Percentiles rank a stretch among this genome's conserved stretches.
phyloP scores from a whole-genome alignment of 2,797 vertebrate genomes.

The Peromyscus aztecus region DNA sequence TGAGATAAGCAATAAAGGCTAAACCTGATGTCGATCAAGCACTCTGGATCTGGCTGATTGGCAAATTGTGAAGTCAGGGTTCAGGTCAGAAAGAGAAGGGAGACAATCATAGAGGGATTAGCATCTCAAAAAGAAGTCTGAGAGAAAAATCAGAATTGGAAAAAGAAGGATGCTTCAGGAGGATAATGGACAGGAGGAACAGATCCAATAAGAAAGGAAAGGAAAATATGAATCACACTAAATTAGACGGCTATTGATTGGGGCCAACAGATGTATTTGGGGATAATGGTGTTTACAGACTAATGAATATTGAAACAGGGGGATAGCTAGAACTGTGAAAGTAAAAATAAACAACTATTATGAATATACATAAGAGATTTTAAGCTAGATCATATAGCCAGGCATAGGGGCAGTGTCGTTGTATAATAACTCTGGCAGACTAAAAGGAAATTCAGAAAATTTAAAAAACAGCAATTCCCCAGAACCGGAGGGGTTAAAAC shows the following conservation, averaged over 20 bases:
- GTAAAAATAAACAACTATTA: background rate
- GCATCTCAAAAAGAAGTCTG: conserved; percentile 61
- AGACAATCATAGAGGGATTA: conserved; percentile 69
- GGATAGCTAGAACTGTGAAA: background rate
- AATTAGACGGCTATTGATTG: background rate
- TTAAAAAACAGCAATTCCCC: background rate
- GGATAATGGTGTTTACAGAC: background rate
- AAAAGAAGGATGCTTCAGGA: conserved; percentile 8
- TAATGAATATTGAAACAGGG: background rate
- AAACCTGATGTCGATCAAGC: conserved; percentile 5
- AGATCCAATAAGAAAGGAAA: background rate
- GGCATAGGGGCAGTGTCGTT: background rate
- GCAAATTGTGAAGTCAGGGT: conserved; percentile 62
- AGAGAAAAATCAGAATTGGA: conserved; percentile 39
- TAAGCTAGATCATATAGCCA: background rate
- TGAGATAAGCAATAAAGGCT: conserved; percentile 61
- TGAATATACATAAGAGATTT: conserved; percentile 21
- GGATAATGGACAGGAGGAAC: background rate
- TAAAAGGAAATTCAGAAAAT: background rate
- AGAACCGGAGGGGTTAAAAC: background rate
- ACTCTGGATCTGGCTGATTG: conserved; percentile 29
- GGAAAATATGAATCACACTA: conserved; percentile 41
- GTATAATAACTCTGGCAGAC: background rate
- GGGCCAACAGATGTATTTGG: background rate
- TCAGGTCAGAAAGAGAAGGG: conserved; percentile 35